Conservation (phyloP, 2,113 vertebrate genomes). For the Rhombomys opimus region DNA sequence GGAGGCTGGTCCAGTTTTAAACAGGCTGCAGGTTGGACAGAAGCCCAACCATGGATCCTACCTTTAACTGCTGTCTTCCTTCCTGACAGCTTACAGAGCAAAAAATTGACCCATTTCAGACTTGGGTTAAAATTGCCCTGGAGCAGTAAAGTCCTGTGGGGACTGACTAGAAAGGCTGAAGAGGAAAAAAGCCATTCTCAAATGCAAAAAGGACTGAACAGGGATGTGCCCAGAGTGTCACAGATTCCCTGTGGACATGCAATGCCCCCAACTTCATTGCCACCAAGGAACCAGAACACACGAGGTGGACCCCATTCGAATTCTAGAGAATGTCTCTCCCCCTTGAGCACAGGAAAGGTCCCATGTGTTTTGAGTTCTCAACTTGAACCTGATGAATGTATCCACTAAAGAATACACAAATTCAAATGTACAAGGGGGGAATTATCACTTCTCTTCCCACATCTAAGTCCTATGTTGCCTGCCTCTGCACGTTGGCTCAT, state of each 20-base stretch:
- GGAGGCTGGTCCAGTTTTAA: background rate
- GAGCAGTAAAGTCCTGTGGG: background rate
- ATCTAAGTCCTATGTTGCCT: background rate
- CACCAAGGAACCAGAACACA: background rate
- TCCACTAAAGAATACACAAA: background rate
- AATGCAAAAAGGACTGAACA: background rate
- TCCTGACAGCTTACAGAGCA: background rate
- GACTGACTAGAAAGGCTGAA: background rate
- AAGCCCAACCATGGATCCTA: background rate
- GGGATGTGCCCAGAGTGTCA: background rate
- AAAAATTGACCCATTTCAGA: conserved; percentile 25
- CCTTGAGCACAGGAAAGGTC: background rate
- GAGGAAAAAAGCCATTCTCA: background rate
- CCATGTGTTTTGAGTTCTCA: background rate
- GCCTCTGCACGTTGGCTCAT: background rate
- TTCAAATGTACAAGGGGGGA: background rate
- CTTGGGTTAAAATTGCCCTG: conserved; percentile 37
- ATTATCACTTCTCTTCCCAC: background rate
- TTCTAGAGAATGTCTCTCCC: background rate
- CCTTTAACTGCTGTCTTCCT: background rate
- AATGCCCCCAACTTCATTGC: background rate
- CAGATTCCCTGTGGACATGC: background rate
- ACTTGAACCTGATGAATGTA: background rate
- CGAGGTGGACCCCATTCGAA: fast-evolving
- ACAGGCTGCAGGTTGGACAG: background rate